Evolutionary conservation across 2,888 invertebrate species (phyloP), one percentile per base, ranked within the genome.

Genomic region (Epistrophe eligans): DNA sequence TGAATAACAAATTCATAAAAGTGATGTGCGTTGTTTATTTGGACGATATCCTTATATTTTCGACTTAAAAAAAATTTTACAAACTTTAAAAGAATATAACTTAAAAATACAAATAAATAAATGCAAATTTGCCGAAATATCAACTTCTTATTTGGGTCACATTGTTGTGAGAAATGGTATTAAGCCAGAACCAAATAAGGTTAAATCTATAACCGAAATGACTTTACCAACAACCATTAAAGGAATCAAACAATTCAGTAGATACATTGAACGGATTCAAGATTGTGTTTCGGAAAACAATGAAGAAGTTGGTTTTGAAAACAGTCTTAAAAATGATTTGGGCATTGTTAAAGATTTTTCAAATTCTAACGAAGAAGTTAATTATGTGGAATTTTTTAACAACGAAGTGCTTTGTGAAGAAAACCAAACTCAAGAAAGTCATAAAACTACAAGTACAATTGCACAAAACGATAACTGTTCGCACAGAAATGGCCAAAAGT

Each of bases 31-130:
- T 48, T 7, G 45, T 48, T n/a, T 48, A 52, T 24, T 11, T 19
- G 13, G 50, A 90, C 45, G 91, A 91, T 73, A 90, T 90, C 3
- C 50, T 91, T 4, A 77, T 89, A 15, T 89, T 80, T 40, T 82
- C 82, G 0, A 88, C 85, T n/a, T 67, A 15, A 66, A 35, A 32
- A 66, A 55, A 45, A 45, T 66, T 24, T 50, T 77, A 11, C 48
- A 67, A 58, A 24, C 19, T 13, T 32, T 35, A 28, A 58, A 58
- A 58, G 11, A 58, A 28, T 58, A 32, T 32, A 58, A 35, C 17
- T 17, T 58, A 35, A 58, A 58, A 58, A 58, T 58, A 28, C 35
- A 58, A 58, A 58, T 58, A 1, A 58, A n/a, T 5, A 58, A 58
- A 17, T 58, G 58, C 17, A 58, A 38, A 38, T 58, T 58, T 10